Evolutionary conservation across 2,113 vertebrate genomes (phyloP), one percentile per base, ranked within the genome.

Genomic region (Austrofundulus limnaeus): DNA sequence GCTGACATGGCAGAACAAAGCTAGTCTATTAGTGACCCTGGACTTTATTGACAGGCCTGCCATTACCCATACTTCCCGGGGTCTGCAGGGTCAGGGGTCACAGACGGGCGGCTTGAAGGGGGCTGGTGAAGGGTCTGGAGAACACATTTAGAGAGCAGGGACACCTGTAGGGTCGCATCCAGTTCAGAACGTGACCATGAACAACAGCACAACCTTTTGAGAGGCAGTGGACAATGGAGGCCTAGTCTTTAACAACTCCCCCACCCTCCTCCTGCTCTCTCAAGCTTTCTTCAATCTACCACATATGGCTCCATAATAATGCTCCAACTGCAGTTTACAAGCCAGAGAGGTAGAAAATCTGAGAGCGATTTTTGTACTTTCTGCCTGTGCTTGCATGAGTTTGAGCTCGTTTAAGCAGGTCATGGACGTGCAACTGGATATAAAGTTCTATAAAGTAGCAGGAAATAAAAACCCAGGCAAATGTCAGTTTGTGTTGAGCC

Each of bases 21-120:
- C 92, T 88, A 92, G 90, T 94, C 94, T 96, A 95, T 96, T 95
- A 96, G 94, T 94, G 94, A 95, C 94, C 94, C 89, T 87, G 84
- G 90, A 88, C 82, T 89, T 92, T 91, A 95, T 93, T 93, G 93
- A 88, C 77, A 93, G 93, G 93, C 91, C 92, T 92, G 88, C 93
- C 89, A 90, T 91, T 94, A 94, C 92, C 93, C 93, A 92, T 94
- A 94, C 93, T 94, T 93, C 80, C 88, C 60, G n/a, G 91, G 88
- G 87, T 90, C 79, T 67, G 62, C 15, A 9, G 68, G 94, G 93
- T 94, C 92, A 94, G 83, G 70, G 94, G 93, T 94, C 90, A 77
- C 86, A 72, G 82, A 85, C 87, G 74, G 87, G 70, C 39, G 28
- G 63, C 66, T 57, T 77, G 90, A 92, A 89, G 88, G 84, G 80